phyloP scores from a whole-genome alignment of 2,113 vertebrate genomes.

The Saimiri boliviensis region DNA sequence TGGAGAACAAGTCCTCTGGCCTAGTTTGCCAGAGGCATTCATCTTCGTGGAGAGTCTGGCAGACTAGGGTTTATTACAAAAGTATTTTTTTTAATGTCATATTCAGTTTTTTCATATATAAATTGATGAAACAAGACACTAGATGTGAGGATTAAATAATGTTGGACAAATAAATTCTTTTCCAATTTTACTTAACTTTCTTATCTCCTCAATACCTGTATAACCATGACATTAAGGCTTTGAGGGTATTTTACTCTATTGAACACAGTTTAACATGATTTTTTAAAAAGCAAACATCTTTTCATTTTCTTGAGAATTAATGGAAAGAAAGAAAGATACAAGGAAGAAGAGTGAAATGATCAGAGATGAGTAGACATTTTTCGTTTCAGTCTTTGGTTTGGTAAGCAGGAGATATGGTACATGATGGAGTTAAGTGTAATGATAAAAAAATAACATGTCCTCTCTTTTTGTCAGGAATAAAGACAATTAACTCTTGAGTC shows the following conservation, averaged over 20 bases:
- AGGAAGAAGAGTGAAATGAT: neutral
- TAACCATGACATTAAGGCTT: neutral
- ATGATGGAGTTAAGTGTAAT: neutral
- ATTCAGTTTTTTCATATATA: neutral
- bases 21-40: neutral
- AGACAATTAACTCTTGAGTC: neutral
- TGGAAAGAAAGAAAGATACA: neutral
- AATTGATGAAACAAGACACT: neutral
- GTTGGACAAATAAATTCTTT: neutral
- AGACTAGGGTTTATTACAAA: neutral
- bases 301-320: neutral
- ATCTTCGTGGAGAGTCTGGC: neutral
- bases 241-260: neutral
- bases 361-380: neutral
- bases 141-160: neutral
- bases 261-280: neutral
- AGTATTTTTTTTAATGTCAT: neutral
- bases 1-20: neutral
- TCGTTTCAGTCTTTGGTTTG: neutral
- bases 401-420: neutral
- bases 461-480: neutral
- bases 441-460: neutral
- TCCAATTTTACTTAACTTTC: neutral
- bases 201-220: neutral
- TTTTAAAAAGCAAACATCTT: neutral